phyloP scores from a whole-genome alignment of 2,797 vertebrate species.

The Pseudochromis fuscus region DNA sequence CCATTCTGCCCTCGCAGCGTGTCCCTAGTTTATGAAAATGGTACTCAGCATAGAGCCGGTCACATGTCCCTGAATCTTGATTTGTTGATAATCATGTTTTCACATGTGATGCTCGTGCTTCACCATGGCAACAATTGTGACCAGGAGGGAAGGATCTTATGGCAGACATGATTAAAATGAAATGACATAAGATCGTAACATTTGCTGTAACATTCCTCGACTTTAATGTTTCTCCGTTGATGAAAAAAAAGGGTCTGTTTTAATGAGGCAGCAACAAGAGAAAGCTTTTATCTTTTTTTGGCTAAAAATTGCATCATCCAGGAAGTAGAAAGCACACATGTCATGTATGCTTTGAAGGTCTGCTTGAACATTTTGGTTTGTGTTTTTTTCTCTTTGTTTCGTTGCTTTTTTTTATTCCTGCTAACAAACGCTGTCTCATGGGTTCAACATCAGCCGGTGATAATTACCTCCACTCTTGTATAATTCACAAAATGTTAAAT shows the following conservation, averaged over 20 bases:
- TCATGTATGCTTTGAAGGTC: neutral
- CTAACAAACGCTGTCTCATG: conserved; percentile 9
- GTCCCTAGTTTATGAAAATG: conserved; percentile 21
- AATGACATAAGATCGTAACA: neutral
- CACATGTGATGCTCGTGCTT: conserved; percentile 20
- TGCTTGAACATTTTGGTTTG: neutral
- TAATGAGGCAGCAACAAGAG: neutral
- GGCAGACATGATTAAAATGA: neutral
- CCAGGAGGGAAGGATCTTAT: neutral
- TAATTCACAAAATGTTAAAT: conserved; percentile 22
- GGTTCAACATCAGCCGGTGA: conserved; percentile 1
- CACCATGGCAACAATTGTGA: conserved; percentile 51
- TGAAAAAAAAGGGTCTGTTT: conserved; percentile 1
- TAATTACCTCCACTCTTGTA: neutral
- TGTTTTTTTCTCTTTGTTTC: neutral
- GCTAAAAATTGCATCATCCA: neutral
- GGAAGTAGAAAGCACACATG: neutral
- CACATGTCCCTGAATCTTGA: conserved; percentile 43
- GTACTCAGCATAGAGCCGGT: conserved; percentile 11
- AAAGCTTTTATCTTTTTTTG: neutral
- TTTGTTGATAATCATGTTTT: conserved; percentile 24
- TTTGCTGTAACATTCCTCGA: neutral
- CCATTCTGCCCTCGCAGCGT: conserved; percentile 3
- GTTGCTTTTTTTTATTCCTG: neutral
- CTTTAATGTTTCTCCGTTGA: conserved; percentile 9